A percentile compares a stretch with the other conserved stretches of the same genome.
Conservation (phyloP, 2,113 vertebrate genomes). For the Tricholaema leucomelas region DNA sequence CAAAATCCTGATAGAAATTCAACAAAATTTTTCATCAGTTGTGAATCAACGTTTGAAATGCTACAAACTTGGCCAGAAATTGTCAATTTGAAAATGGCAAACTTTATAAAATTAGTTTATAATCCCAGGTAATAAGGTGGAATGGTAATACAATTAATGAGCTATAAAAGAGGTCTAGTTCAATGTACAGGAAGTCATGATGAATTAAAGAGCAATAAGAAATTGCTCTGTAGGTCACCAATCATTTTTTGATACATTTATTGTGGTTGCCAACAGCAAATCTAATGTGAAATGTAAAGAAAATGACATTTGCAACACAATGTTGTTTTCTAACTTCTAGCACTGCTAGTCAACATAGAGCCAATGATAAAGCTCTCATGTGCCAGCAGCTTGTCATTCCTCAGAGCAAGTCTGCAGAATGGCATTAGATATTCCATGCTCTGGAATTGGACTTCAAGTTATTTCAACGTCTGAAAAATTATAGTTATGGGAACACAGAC, state of each 20-base stretch:
- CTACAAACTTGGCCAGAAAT: background rate
- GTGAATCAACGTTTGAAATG: background rate
- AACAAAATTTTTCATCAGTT: background rate
- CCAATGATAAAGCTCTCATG: background rate
- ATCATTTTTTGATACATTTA: background rate
- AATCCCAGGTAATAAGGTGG: background rate
- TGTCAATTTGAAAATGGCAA: background rate
- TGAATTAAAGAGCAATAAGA: background rate
- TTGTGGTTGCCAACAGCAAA: background rate
- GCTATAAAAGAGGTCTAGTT: background rate
- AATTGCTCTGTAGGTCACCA: background rate
- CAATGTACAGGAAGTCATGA: background rate
- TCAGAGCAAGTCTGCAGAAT: background rate
- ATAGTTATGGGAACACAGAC: background rate
- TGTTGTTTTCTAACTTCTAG: background rate
- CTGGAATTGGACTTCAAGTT: background rate
- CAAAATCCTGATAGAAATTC: background rate
- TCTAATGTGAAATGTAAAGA: background rate
- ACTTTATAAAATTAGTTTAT: background rate
- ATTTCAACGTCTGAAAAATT: background rate
- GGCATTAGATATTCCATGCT: background rate
- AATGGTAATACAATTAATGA: background rate
- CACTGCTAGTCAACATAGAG: background rate
- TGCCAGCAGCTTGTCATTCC: background rate
- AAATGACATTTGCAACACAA: background rate